Evolutionary conservation across 2,113 vertebrate genomes (phyloP).

Genomic region (Lathamus discolor): DNA sequence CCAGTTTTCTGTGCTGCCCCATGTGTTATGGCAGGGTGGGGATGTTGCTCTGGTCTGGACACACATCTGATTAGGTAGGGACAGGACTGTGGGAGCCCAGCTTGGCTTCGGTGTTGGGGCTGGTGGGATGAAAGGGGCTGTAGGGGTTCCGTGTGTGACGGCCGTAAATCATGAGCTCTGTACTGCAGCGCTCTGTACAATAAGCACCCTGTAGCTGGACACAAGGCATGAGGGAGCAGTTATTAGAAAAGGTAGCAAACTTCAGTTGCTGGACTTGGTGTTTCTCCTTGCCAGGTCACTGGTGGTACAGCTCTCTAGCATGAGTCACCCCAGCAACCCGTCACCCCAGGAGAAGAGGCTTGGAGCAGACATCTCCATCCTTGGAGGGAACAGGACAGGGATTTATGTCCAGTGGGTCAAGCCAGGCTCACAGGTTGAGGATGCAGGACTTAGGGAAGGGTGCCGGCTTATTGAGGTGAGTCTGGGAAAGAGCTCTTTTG

Average conservation of each 20-base stretch:
- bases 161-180: not conserved
- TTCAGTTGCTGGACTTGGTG: not conserved
- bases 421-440: slow-evolving; percentile 79
- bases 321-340: slow-evolving; percentile 40
- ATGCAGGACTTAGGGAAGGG: slow-evolving; percentile 79
- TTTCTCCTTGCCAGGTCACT: slow-evolving; percentile 70
- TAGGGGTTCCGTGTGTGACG: not conserved
- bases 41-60: not conserved
- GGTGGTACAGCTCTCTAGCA: slow-evolving; percentile 63
- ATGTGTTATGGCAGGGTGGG: not conserved
- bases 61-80: not conserved
- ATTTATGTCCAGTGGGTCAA: slow-evolving; percentile 84
- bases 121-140: not conserved
- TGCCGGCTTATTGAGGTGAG: slow-evolving; percentile 84
- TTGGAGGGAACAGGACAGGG: slow-evolving; percentile 84
- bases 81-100: not conserved
- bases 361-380: slow-evolving; percentile 75
- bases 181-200: not conserved
- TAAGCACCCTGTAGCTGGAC: not conserved
- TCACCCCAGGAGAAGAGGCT: slow-evolving; percentile 69
- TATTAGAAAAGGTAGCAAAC: not conserved
- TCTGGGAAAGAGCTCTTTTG: not conserved
- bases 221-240: not conserved
- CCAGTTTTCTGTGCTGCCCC: not conserved
- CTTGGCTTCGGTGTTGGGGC: not conserved